Evolutionary conservation across 1,140 invertebrate species (phyloP), one percentile per base, ranked within the genome.

Genomic region (Achroia grisella): DNA sequence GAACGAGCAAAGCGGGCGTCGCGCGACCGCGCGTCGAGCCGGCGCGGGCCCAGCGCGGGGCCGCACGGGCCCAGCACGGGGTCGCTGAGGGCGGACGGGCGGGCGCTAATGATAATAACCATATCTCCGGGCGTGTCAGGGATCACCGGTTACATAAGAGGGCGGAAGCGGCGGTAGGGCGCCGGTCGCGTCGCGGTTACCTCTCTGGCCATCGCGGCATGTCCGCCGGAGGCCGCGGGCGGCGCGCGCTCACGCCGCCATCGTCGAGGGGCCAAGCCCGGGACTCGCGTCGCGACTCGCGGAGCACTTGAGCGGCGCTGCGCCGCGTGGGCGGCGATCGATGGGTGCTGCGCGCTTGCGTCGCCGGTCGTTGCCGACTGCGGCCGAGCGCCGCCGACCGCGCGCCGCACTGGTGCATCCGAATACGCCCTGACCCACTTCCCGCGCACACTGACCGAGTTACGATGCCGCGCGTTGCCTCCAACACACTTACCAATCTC

Each of bases 151-250:
- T 73, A 71, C 60, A 68, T 67, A 66, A 69, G 56, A 37, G 56
- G 53, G 40, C 44, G 52, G 70, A 55, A 62, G 59, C 61, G 70
- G 54, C 40, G 50, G 34, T 33, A 40, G 47, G 54, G 34, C 60
- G 62, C 66, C 63, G 50, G 52, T 44, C 64, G 58, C 67, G 62
- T 58, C 57, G 53, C 57, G 59, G 72, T 82, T 85, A 86, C 82
- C 84, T 86, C 84, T 86, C 81, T 86, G 79, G 84, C 84, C 84
- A 86, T 86, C 81, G 82, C 84, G 81, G 80, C 84, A 84, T 85
- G 83, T 82, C 79, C 79, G 79, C 80, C 77, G 77, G 77, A 77
- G 80, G 79, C 79, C 79, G 77, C 64, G 68, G 73, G 76, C 62
- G 62, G 68, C 76, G 78, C 78, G 75, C 69, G 78, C 64, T 79